phyloP scores from a whole-genome alignment of 2,888 invertebrate species.

The Gortyna flavago region DNA sequence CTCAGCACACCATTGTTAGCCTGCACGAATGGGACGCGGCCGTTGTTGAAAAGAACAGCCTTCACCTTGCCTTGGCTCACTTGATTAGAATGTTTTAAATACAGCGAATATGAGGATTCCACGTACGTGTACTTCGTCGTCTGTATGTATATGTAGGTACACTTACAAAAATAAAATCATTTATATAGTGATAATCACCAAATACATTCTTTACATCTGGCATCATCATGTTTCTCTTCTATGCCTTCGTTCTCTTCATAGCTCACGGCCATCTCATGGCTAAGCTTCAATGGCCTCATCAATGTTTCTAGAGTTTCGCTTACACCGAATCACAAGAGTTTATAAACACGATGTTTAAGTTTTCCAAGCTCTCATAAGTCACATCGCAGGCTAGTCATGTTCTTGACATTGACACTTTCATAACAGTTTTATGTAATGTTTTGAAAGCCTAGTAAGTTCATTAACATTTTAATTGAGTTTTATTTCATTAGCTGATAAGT shows the following conservation, averaged over 20 bases:
- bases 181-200: background rate
- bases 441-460: slow-evolving; percentile 11
- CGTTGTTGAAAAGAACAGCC: slow-evolving; percentile 44
- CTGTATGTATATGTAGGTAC: background rate
- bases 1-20: slow-evolving; percentile 43
- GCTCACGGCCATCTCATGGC: background rate
- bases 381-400: background rate
- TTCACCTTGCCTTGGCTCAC: slow-evolving; percentile 47
- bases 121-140: slow-evolving; percentile 6
- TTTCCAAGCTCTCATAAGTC: slow-evolving; percentile 3
- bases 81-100: slow-evolving; percentile 26
- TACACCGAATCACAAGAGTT: background rate
- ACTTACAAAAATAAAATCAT: too few relatives aligned
- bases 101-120: slow-evolving; percentile 15
- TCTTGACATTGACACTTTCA: slow-evolving; percentile 44
- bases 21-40: slow-evolving; percentile 37
- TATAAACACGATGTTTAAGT: background rate
- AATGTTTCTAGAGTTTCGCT: background rate
- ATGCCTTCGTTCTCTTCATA: background rate
- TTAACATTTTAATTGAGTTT: slow-evolving; percentile 25
- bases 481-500: slow-evolving; percentile 15
- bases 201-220: background rate
- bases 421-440: slow-evolving; percentile 27
- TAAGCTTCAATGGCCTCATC: background rate
- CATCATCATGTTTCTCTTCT: background rate